phyloP scores from a whole-genome alignment of 2,888 invertebrate genomes.

The Mesorhabditis belari region DNA sequence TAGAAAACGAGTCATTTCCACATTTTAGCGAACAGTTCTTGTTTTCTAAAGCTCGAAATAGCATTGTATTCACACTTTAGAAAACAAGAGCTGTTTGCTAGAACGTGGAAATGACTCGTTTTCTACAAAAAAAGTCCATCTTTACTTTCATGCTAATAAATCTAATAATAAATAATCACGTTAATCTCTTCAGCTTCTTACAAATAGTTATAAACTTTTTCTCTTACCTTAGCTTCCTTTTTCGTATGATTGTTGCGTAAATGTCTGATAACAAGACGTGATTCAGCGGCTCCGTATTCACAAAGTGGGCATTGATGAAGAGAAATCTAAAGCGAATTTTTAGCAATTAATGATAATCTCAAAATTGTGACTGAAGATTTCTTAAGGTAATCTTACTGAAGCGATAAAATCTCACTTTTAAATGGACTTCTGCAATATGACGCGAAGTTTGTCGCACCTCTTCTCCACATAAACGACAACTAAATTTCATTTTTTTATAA shows the following conservation, averaged over 20 bases:
- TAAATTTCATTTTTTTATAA: conserved; percentile 1
- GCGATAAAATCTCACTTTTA: conserved; percentile 6
- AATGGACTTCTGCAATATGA: conserved; percentile 36
- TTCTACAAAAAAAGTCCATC: no score
- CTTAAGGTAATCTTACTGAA: no score
- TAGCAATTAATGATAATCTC: no score
- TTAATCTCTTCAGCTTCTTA: background rate
- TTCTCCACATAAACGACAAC: conserved; percentile 33
- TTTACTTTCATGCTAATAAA: background rate
- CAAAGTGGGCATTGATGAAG: conserved; percentile 38
- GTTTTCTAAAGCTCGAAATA: no score
- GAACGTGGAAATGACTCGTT: no score
- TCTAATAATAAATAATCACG: background rate
- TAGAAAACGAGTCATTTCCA: no score
- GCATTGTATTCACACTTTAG: no score
- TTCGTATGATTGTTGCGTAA: conserved; percentile 27
- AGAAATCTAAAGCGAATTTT: conserved; percentile 13
- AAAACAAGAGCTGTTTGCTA: no score
- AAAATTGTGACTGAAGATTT: no score
- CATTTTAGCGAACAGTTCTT: no score
- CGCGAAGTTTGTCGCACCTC: conserved; percentile 39
- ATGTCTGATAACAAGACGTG: conserved; percentile 30
- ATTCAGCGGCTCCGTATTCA: conserved; percentile 37
- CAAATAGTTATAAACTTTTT: background rate
- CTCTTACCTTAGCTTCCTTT: conserved; percentile 20